phyloP scores from a whole-genome alignment of 2,113 vertebrate species.

The Arenaria interpres region DNA sequence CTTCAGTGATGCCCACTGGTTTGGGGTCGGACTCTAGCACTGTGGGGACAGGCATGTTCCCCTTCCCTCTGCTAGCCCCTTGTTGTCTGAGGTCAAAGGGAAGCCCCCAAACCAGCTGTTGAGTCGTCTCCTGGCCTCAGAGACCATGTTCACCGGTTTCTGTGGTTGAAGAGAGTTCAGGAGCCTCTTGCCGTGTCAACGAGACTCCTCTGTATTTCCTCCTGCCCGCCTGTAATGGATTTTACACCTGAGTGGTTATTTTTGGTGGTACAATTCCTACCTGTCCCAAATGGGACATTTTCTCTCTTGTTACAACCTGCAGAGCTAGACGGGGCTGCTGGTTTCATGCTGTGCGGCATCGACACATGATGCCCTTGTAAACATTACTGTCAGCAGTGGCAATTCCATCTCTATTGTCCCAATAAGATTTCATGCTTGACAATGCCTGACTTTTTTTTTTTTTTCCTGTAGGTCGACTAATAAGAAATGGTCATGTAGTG shows the following conservation, averaged over 20 bases:
- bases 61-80: neutral
- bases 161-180: neutral
- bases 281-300: constrained; percentile 39
- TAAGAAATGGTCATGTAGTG: neutral
- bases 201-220: neutral
- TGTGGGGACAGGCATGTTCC: rapidly evolving
- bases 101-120: neutral
- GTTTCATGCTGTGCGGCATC: constrained; percentile 30
- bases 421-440: constrained; percentile 55
- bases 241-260: constrained; percentile 23
- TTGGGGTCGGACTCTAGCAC: neutral
- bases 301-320: constrained; percentile 15
- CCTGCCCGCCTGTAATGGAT: neutral
- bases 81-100: rapidly evolving
- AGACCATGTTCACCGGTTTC: rapidly evolving
- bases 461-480: neutral
- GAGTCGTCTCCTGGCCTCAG: rapidly evolving
- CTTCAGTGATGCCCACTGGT: rapidly evolving
- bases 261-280: constrained; percentile 9
- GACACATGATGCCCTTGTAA: constrained; percentile 32
- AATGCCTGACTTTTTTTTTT: neutral
- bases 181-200: neutral
- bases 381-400: constrained; percentile 54
- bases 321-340: constrained; percentile 7
- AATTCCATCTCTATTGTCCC: constrained; percentile 62